phyloP scores from a whole-genome alignment of 2,888 invertebrate species.

The Urechis unicinctus region DNA sequence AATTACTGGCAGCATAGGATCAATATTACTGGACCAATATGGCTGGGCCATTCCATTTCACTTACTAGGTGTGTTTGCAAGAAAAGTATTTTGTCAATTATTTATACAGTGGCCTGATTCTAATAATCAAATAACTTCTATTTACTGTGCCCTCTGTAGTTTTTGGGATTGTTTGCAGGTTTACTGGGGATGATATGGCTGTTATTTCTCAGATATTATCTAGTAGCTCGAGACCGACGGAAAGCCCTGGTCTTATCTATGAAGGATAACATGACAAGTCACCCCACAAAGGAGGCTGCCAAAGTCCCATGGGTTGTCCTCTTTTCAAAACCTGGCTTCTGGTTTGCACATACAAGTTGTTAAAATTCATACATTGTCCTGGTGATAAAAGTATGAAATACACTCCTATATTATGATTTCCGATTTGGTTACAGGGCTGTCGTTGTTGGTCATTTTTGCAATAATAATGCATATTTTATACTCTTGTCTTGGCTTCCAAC shows the following conservation, averaged over 20 bases:
- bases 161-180: slow-evolving; percentile 46
- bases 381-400: too few species aligned
- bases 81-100: too few species aligned
- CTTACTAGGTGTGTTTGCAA: slow-evolving; percentile 54
- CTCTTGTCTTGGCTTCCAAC: slow-evolving; percentile 68
- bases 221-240: slow-evolving; percentile 44
- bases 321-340: slow-evolving; percentile 59
- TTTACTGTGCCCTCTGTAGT: too few species aligned
- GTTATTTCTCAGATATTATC: slow-evolving; percentile 56
- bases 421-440: slow-evolving; percentile 57
- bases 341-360: slow-evolving; percentile 49
- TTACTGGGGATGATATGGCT: slow-evolving; percentile 59
- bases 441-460: slow-evolving; percentile 64
- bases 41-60: slow-evolving; percentile 65
- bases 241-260: slow-evolving; percentile 32
- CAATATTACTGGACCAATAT: slow-evolving; percentile 60
- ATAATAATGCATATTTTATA: slow-evolving; percentile 68
- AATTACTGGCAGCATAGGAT: slow-evolving; percentile 63
- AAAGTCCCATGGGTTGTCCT: slow-evolving; percentile 61
- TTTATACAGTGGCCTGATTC: too few species aligned
- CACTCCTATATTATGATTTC: neutral
- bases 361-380: too few species aligned
- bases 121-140: too few species aligned
- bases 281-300: slow-evolving; percentile 17
- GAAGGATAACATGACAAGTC: slow-evolving; percentile 20